Evolutionary conservation across 2,113 vertebrate genomes (phyloP).

Genomic region (Menura novaehollandiae): DNA sequence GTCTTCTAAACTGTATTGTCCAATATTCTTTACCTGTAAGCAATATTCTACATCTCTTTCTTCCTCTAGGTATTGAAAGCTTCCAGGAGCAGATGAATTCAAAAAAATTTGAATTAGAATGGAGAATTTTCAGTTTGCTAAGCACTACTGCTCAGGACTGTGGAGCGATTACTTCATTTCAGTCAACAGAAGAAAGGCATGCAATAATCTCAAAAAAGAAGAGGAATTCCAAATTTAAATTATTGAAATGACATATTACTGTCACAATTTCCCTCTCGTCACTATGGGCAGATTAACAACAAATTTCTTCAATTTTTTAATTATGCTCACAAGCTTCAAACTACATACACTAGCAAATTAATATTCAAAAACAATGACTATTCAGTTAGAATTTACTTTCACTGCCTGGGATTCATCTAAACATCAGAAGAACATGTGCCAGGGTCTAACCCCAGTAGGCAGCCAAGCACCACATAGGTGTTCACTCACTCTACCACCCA

Average conservation of each 20-base stretch:
- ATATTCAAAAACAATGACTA: not conserved
- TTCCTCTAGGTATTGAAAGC: not conserved
- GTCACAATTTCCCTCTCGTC: not conserved
- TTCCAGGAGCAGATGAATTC: not conserved
- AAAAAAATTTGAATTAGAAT: not conserved
- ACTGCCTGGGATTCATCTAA: not conserved
- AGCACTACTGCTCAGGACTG: not conserved
- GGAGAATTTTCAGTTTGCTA: not conserved
- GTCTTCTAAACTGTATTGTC: not conserved
- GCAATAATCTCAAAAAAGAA: not conserved
- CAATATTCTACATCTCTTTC: not conserved
- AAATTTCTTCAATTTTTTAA: not conserved
- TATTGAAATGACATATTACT: not conserved
- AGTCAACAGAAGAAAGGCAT: not conserved
- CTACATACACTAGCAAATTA: not conserved
- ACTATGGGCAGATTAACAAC: not conserved
- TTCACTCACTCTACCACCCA: not conserved
- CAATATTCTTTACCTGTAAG: not conserved
- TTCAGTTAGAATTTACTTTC: not conserved
- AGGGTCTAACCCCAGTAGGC: fast-evolving
- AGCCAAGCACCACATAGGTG: not conserved
- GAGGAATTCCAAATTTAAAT: not conserved
- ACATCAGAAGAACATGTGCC: not conserved
- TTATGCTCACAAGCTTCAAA: not conserved
- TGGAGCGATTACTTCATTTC: not conserved